phyloP scores from a whole-genome alignment of 2,113 vertebrate genomes.

The Pogona vitticeps region DNA sequence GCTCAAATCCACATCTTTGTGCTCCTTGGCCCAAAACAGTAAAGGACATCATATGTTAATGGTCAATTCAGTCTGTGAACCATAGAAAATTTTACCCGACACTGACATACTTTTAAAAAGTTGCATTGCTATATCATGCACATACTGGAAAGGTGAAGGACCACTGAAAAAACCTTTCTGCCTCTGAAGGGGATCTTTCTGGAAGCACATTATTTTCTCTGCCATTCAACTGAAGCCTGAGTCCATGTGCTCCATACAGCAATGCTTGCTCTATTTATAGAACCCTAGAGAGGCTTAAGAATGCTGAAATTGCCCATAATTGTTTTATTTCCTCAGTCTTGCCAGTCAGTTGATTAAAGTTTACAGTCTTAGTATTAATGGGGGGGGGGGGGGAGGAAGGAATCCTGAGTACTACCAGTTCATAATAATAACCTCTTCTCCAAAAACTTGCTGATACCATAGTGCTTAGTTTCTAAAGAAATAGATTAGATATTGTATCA shows the following conservation, averaged over 20 bases:
- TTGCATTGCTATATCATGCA: neutral
- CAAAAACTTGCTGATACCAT: neutral
- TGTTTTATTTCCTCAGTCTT: neutral
- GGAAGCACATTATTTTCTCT: neutral
- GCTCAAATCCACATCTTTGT: neutral
- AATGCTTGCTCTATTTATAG: neutral
- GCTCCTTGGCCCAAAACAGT: neutral
- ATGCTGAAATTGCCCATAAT: neutral
- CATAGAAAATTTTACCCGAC: neutral
- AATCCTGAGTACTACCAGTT: too few relatives aligned
- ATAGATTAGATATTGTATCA: too few relatives aligned
- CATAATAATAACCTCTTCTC: neutral
- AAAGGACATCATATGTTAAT: neutral
- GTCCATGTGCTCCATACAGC: neutral
- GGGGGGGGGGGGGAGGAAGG: too few relatives aligned
- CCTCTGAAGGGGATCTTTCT: neutral
- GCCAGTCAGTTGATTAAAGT: neutral
- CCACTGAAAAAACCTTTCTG: neutral
- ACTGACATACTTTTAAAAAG: neutral
- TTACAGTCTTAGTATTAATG: neutral
- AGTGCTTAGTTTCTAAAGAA: neutral
- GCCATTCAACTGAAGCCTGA: neutral
- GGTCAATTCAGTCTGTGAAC: neutral
- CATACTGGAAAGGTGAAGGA: neutral
- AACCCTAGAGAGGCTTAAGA: neutral